These are phyloP conservation scores for Muscicapa adusta DNA, from an alignment of 2,113 vertebrate species.

Conservation along the genomic window DNA sequence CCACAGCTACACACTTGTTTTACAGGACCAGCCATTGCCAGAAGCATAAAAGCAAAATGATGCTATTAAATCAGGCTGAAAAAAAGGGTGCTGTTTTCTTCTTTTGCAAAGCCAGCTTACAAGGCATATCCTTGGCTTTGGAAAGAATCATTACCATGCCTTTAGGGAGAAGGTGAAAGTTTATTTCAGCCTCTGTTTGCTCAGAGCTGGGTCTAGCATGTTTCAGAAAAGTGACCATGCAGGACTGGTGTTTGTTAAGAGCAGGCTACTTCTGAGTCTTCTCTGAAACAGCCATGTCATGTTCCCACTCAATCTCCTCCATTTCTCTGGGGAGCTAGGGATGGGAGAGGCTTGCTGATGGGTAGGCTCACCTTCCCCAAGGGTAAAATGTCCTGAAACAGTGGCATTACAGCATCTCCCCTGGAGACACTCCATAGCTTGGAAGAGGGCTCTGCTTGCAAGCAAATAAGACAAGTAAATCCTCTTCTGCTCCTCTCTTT, in stretches of 20 bases:
- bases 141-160: not conserved
- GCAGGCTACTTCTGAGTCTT: not conserved
- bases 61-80: slow-evolving; percentile 4
- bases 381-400: not conserved
- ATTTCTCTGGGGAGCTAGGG: not conserved
- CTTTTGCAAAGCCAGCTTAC: not conserved
- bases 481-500: slow-evolving; percentile 7
- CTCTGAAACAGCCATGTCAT: not conserved
- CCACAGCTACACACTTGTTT: not conserved
- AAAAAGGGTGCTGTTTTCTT: not conserved
- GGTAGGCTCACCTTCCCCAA: not conserved
- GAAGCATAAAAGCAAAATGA: slow-evolving; percentile 20
- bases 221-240: not conserved
- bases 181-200: not conserved
- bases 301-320: not conserved
- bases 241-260: not conserved
- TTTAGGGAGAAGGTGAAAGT: not conserved
- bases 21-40: not conserved
- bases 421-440: not conserved
- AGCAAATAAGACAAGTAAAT: slow-evolving; percentile 24
- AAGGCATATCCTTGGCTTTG: not conserved
- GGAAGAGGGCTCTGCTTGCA: not conserved
- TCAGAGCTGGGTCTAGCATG: not conserved
- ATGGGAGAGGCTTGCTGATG: not conserved
- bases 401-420: not conserved